Evolutionary conservation across 2,888 invertebrate species (phyloP), one percentile per base, ranked within the genome.

Genomic region (Latrodectus hesperus): DNA sequence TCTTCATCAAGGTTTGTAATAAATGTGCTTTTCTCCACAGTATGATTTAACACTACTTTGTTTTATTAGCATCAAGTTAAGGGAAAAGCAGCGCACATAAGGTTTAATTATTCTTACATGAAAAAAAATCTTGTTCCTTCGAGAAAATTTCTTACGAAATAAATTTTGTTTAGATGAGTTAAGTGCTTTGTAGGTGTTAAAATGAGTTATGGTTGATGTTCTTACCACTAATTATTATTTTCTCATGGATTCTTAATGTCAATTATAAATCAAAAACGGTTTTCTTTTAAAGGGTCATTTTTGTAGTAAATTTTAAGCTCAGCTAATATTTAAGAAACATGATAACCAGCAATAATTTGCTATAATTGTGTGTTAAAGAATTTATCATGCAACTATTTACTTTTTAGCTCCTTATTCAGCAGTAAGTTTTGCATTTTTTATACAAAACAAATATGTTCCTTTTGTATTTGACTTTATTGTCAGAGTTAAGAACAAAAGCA

Each of bases 31-130:
- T 10, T 16, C 11, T 60, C 60, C 60, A 60, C 9, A 9, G n/a
- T 49, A 77, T 84, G 72, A 84, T 84, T 84, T 84, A 84, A 51
- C n/a, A 22, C 52, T 17, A 77, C 73, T 78, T 60, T 73, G 84
- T 72, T 78, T 68, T 74, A 79, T 78, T 79, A 79, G 82, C 38
- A 51, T 49, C 52, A 11, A 53, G 77, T 55, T 53, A 14, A 72
- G 6, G 60, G 60, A n/a, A 60, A 60, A 52, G 84, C 76, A 70
- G 78, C 49, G 67, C 74, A 85, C 38, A 68, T 79, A 74, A 79
- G 79, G 79, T 79, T 83, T 85, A 85, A 85, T 85, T 85, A 79
- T 52, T 74, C 71, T 72, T 64, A 70, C 16, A 12, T 9, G 16
- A 10, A 14, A 73, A 81, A 81, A 81, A 81, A 17, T 38, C 38